Evolutionary conservation across 2,797 vertebrate genomes (phyloP), one percentile per base, ranked within the genome.

Genomic region (Hypotaenidia philippensis): DNA sequence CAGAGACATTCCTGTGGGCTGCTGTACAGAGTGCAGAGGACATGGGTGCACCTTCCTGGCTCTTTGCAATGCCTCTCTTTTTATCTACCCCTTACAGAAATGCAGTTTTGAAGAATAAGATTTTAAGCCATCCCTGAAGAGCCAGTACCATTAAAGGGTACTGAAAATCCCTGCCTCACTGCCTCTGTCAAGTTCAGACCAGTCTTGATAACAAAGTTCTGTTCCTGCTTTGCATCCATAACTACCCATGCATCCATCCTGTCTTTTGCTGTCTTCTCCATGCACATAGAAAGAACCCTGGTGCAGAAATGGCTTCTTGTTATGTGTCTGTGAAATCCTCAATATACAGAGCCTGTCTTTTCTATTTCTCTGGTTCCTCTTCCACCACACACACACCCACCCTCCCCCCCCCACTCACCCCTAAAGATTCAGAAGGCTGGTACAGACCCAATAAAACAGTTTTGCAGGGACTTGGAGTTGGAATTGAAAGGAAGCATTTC

Each of bases 141-240:
- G 4, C 36, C 65, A 78, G 44, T 71, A 36, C 85, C 89, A 61
- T 94, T 83, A 93, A 96, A 97, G 83, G 91, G 80, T 82, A 86
- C 72, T 38, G 89, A 50, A 75, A 75, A 75, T 70, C 49, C 25
- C 56, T 76, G 63, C 13, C n/a, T 89, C 83, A 9, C 18, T 44
- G 41, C 41, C 41, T 44, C 41, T 76, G 23, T 74, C 34, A 50
- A 49, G 45, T 84, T 92, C 68, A 91, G 78, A 27, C 31, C 36
- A 25, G 32, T 21, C 50, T 40, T 87, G 89, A 90, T 89, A 96
- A 71, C 76, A 69, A 72, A 92, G 26, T 32, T 77, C 44, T 34
- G 57, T 26, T 93, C 57, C 79, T 94, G 85, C 69, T 91, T 63
- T 86, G 76, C 41, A 56, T 85, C 84, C 1, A 0, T 53, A 29